Base-by-base conservation (phyloP, 2,797 vertebrate species). In the Microctenopoma steveboyesi region DNA sequence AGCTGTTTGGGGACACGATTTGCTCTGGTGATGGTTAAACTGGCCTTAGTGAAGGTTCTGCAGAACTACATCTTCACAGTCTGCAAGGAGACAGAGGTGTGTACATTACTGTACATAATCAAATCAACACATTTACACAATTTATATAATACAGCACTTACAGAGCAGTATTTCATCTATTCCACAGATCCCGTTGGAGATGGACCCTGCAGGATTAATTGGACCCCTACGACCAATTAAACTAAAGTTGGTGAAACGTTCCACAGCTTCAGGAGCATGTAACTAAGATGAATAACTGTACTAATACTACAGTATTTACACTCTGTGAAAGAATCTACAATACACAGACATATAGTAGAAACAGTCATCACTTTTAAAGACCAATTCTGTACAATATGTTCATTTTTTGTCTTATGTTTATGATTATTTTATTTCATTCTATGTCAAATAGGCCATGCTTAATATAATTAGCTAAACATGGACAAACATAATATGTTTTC, bases 1-100 rank as follows among this genome's bases (percentile, higher is more conserved):
- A 96, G 95, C 82, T 96, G 95, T 76, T 35, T 96, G 0, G 95
- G 94, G 33, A 85, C 74, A 73, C 71, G 92, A 15, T 94, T 96
- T 74, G 94, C 94, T 35, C 72, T 91, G 40, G 50, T 94, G 15
- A 0, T 78, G 0, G 0, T 95, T 37, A 96, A 96, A 82, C 64
- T 94, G 80, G 92, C 89, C 27, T 4, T 91, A 22, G 88, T 93
- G 5, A 30, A 89, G 45, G 74, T 95, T 33, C 46, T 96, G 77
- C 93, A 95, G 73, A 88, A 87, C 40, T 96, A 91, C 71, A 91
- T 86, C 0, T 90, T 95, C 70, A 74, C 74, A 35, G 70, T 93
- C 71, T 95, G 94, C 78, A 76, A 81, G 37, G 94, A 95, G 48
- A 95, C 92, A 2, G 80, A 72, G 79, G 95, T 95, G 42, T 37